Evolutionary conservation across 1,140 invertebrate species (phyloP), one percentile per base, ranked within the genome.

Genomic region (Neomicropteryx cornuta): DNA sequence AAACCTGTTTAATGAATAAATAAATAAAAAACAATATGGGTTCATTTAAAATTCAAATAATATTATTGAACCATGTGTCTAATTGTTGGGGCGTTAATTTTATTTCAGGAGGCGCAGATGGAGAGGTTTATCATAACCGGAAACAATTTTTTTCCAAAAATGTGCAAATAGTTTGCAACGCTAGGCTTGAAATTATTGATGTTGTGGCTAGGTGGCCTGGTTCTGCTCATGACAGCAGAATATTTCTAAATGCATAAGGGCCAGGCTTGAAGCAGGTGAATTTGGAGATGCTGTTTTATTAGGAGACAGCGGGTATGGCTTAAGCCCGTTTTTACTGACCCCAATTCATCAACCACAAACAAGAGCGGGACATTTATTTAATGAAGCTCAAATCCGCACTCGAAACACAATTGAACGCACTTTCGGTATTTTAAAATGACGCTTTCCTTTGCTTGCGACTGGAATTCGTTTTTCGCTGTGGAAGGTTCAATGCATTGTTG

Each of bases 111-210:
- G n/a, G n/a, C n/a, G n/a, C n/a, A n/a, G n/a, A n/a, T 41, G 50
- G 52, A 10, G 60, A 68, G 47, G 46, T 51, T 19, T 69, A 51
- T 39, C 42, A 55, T 20, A 68, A 68, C 39, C 33, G 54, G 21
- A 64, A 69, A 47, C 51, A 50, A 0, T 60, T 46, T 28, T 65
- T 61, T 45, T 60, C 59, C 6, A 39, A 62, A 4, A 66, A 69
- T 52, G 54, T 66, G 0, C 62, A 70, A 55, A 48, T 43, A 17
- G 48, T 66, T 4, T 56, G 52, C 39, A 47, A 61, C 53, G 38
- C 49, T 4, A 33, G 57, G 5, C 39, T 60, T 2, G 39, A 23
- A 37, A 54, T 69, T 8, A 42, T 46, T 30, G 55, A 68, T 43
- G 45, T 62, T 29, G 57, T 63, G n/a, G 47, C 50, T 18, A 44